Evolutionary conservation across 2,113 vertebrate species (phyloP), one percentile per base, ranked within the genome.

Genomic region (Mormyrus iriodes): DNA sequence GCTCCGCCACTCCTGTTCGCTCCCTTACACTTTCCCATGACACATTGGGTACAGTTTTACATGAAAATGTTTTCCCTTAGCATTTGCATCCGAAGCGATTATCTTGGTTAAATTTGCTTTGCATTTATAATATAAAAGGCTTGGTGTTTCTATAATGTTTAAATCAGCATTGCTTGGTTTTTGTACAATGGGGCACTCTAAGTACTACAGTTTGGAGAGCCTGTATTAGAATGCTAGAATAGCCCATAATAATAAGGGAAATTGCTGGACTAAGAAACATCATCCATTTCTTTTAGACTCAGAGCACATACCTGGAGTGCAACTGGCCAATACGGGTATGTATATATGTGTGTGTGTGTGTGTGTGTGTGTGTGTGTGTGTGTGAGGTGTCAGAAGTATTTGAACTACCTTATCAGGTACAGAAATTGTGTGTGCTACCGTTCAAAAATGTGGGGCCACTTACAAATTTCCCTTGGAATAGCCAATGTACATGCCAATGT

Each of bases 281-380:
- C 0, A 12, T 87, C 17, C 85, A 5, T 90, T 85, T 91, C 76
- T 85, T 94, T 17, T 93, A 99, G 98, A 98, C 99, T 95, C 98
- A 99, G 92, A 98, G 96, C 95, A 99, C 97, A 86, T 99, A 99
- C 94, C 96, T 99, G 89, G 98, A 99, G 95, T 98, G 97, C 93
- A 99, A 99, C 95, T 99, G 98, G 98, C 98, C 98, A 85, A 98
- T 99, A 94, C 95, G 97, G 96, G 98, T 98, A 90, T 96, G 97
- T 97, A 90, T 46, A 0, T 35, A 13, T 46, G 1, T 44, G 1
- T 83, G 0, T 42, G 4, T n/a, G 1, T 42, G 3, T 39, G 0
- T 44, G 0, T 17, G 13, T 76, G 2, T 35, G 13, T 61, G 8
- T 13, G 27, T 24, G 8, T 35, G 3, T 39, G 3, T 31, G 61